Evolutionary conservation across 2,113 vertebrate genomes (phyloP).

Genomic region (Typhlomys cinereus): DNA sequence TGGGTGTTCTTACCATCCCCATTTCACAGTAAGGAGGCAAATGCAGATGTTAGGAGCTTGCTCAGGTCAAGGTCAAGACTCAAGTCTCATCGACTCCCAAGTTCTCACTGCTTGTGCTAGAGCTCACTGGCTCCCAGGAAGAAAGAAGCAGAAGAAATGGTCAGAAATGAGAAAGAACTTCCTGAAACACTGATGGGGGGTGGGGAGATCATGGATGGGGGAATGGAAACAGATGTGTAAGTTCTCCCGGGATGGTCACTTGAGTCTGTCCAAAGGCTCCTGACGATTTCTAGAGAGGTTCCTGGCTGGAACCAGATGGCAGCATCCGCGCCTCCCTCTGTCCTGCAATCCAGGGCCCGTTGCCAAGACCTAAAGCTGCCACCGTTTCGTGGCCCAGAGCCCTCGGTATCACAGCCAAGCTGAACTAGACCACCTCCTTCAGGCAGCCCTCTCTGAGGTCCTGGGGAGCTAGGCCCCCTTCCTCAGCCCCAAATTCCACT

Average conservation of each 20-base stretch:
- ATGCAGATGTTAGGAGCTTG: background rate
- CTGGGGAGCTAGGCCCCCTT: background rate
- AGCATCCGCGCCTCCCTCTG: background rate
- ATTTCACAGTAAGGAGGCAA: constrained; percentile 52
- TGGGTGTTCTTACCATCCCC: background rate
- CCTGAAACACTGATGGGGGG: background rate
- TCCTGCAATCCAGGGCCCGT: background rate
- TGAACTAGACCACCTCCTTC: background rate
- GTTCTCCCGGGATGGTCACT: background rate
- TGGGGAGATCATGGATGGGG: background rate
- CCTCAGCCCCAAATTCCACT: background rate
- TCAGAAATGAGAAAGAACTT: background rate
- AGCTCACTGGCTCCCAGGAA: background rate
- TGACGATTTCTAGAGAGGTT: background rate
- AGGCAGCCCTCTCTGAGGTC: background rate
- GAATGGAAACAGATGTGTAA: background rate
- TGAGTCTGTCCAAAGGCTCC: background rate
- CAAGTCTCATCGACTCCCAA: background rate
- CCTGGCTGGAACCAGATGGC: background rate
- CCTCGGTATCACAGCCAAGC: background rate
- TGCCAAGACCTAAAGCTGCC: background rate
- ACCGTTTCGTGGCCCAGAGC: background rate
- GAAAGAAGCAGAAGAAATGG: background rate
- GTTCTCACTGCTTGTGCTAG: background rate
- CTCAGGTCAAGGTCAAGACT: background rate